phyloP scores from a whole-genome alignment of 2,113 vertebrate species.

The Paralichthys olivaceus region DNA sequence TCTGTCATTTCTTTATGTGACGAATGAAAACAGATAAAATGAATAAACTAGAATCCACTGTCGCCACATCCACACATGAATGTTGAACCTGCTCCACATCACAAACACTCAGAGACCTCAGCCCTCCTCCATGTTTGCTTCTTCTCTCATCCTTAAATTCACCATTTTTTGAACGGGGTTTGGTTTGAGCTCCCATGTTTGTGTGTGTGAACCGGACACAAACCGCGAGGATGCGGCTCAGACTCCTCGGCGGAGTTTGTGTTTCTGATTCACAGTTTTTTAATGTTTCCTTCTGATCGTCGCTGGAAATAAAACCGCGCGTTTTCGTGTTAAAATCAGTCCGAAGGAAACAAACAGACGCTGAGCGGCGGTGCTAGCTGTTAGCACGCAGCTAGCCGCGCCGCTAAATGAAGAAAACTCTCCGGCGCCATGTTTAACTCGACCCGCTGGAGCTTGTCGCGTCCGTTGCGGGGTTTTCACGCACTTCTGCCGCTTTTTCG shows the following conservation, averaged over 20 bases:
- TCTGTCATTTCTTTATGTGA: too few species aligned
- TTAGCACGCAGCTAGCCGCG: slow-evolving; percentile 36
- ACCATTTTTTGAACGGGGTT: not conserved
- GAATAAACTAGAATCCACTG: too few species aligned
- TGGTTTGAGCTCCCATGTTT: not conserved
- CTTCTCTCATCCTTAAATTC: not conserved
- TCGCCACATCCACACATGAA: too few species aligned
- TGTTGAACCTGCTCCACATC: too few species aligned
- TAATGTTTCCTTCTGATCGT: too few species aligned
- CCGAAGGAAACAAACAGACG: not conserved
- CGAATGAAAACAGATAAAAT: too few species aligned
- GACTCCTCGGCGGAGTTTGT: not conserved
- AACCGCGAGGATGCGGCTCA: not conserved
- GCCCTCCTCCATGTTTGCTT: too few species aligned
- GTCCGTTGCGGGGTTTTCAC: slow-evolving; percentile 27
- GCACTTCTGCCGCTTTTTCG: not conserved
- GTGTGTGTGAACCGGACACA: not conserved
- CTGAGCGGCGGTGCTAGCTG: slow-evolving; percentile 6
- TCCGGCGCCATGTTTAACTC: slow-evolving; percentile 79
- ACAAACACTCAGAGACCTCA: too few species aligned
- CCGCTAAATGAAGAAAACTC: slow-evolving; percentile 65
- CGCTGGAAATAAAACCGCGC: too few species aligned
- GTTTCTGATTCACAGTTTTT: not conserved
- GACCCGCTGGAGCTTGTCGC: slow-evolving; percentile 49
- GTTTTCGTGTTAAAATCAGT: too few species aligned